Base-by-base conservation (phyloP, 2,113 vertebrate genomes). In the Vidua macroura region DNA sequence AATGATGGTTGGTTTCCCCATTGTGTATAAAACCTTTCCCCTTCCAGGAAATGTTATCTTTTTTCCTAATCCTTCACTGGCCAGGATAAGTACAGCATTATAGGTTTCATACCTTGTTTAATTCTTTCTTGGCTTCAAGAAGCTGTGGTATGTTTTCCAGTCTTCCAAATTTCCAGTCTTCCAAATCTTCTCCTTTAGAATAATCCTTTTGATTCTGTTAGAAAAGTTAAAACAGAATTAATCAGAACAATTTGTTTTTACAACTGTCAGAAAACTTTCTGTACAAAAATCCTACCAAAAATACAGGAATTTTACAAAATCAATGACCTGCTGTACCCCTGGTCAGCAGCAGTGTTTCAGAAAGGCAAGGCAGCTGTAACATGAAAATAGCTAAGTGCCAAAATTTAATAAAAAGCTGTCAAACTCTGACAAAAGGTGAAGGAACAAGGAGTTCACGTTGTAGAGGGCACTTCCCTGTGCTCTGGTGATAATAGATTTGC, bases 1-100 rank as follows among this genome's bases (percentile, higher is more conserved):
- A 96, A 92, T 92, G 79, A 90, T 90, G 44, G 60, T 80, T 43
- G 17, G 14, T 81, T 91, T 93, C 69, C 44, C 60, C 25, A 69
- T 93, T 95, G 88, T 88, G 44, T 75, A 48, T 78, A 60, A 96
- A 92, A 80, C 24, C 59, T 72, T 74, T 91, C 63, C 43, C 41
- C 75, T 95, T 83, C 88, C 93, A 95, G 76, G 30, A 81, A 48
- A 70, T 20, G 15, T 86, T 76, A 41, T 39, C 64, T 39, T 68
- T 91, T 96, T 90, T 68, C 68, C 73, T 68, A 78, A 58, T 81
- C n/a, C 16, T 49, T 79, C 56, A 22, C 52, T 4, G 21, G n/a
- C 31, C 64, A 44, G 31, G 41, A 37, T 12, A 78, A 77, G 44
- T 37, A 17, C n/a, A 60, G 56, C 3, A 1, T 90, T 75, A 55